Evolutionary conservation across 2,113 vertebrate species (phyloP), one percentile per base, ranked within the genome.

Genomic region (Notiomystis cincta): DNA sequence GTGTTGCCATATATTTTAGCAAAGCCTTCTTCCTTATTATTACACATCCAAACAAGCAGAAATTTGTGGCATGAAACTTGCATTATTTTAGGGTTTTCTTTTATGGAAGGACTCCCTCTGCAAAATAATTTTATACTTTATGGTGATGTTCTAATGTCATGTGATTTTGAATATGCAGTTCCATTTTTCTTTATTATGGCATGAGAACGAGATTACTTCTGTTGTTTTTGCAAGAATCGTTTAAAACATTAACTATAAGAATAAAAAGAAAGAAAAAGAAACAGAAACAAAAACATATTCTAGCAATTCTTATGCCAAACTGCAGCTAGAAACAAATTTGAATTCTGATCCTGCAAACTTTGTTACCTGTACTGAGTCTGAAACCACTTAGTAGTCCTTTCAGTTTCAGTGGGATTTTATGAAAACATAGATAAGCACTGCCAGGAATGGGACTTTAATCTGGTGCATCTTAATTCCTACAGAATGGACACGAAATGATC

Each of bases 391-490:
- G 88, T 50, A 95, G 86, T 89, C 88, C 90, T 87, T 93, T 87
- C 85, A 95, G 67, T 89, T 93, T 87, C 96, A 96, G 90, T 84
- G 72, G 92, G 47, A 83, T 95, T 95, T 95, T 90, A 95, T 91
- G 85, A 96, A 94, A 94, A 95, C 84, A 93, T 78, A 93, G 88
- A 91, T 89, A 89, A 95, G 90, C 81, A 91, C 81, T 94, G 87
- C 90, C 90, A 93, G 76, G 72, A 95, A 94, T 51, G 73, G 72
- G 69, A 94, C 87, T 81, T 93, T 87, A 91, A 91, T 86, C 89
- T 93, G 71, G 48, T 82, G 81, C 90, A 89, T 93, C 87, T 93
- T 93, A 94, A 87, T 89, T 91, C 90, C 88, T 89, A 94, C 78
- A 96, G 92, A 96, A 95, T 87, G 93, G 84, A 91, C 81, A 89